These are phyloP conservation scores for Oryzias dopingdopingensis DNA, from an alignment of 2,797 vertebrate species.

Conservation along the genomic window DNA sequence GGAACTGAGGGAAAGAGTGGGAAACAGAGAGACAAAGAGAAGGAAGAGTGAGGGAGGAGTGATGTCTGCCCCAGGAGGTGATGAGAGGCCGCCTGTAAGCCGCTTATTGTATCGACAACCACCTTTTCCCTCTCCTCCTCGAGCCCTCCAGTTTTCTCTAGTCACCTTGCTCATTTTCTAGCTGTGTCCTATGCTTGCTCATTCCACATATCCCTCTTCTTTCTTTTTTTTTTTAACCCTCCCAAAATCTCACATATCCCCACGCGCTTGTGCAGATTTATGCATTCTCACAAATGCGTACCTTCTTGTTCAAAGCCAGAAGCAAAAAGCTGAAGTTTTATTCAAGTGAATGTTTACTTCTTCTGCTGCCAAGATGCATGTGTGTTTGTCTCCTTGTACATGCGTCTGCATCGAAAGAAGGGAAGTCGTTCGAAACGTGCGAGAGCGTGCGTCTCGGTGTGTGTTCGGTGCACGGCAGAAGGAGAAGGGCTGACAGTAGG, in stretches of 20 bases:
- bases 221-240: background rate
- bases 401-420: slow-evolving; percentile 38
- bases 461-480: slow-evolving; percentile 85
- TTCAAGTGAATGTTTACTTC: slow-evolving; percentile 98
- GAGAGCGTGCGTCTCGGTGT: slow-evolving; percentile 74
- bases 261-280: slow-evolving; percentile 15
- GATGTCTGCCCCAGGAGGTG: slow-evolving; percentile 86
- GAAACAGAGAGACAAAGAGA: slow-evolving; percentile 39
- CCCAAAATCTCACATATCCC: slow-evolving; percentile 31
- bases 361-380: slow-evolving; percentile 91
- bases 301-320: slow-evolving; percentile 93
- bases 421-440: slow-evolving; percentile 50
- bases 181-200: slow-evolving; percentile 46
- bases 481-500: slow-evolving; percentile 98
- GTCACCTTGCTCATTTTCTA: slow-evolving; percentile 66
- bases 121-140: slow-evolving; percentile 85
- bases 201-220: slow-evolving; percentile 60
- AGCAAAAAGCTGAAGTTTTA: slow-evolving; percentile 91
- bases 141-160: slow-evolving; percentile 43
- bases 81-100: slow-evolving; percentile 97
- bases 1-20: slow-evolving; percentile 43
- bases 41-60: slow-evolving; percentile 56
- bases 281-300: slow-evolving; percentile 50
- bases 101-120: slow-evolving; percentile 99
- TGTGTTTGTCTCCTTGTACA: slow-evolving; percentile 41